phyloP scores from a whole-genome alignment of 2,888 invertebrate species.

The Agrotis ipsilon region DNA sequence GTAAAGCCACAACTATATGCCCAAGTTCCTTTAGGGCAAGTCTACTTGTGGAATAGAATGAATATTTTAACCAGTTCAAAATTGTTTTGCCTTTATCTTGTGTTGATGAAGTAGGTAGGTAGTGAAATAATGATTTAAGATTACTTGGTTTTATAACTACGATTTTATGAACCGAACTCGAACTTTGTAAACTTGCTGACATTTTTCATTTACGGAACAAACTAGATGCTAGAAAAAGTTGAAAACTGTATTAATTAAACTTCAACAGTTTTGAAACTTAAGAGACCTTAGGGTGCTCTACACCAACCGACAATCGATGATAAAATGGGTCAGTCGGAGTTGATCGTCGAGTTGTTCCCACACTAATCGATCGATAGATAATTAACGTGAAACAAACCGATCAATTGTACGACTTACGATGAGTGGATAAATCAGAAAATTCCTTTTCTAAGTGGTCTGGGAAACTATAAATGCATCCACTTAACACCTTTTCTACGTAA shows the following conservation, averaged over 20 bases:
- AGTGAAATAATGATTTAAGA: constrained; percentile 8
- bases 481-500: constrained; percentile 7
- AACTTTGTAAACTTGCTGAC: background rate
- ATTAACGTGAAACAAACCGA: too few species aligned
- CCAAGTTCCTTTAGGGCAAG: constrained; percentile 43
- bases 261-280: background rate
- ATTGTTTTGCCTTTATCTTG: constrained; percentile 13
- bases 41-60: constrained; percentile 38
- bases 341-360: too few species aligned
- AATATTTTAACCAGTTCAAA: constrained; percentile 48
- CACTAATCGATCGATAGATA: too few species aligned
- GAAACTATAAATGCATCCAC: constrained; percentile 16
- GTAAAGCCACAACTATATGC: constrained; percentile 64
- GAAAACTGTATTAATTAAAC: background rate
- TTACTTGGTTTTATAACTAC: constrained; percentile 1
- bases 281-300: background rate
- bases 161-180: background rate
- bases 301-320: too few species aligned
- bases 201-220: background rate
- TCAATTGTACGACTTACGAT: too few species aligned
- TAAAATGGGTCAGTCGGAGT: too few species aligned
- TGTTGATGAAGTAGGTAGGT: constrained; percentile 15
- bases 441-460: background rate
- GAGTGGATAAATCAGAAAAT: too few species aligned
- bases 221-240: background rate